Conservation (phyloP, 2,113 vertebrate genomes). For the Argyrosomus japonicus region DNA sequence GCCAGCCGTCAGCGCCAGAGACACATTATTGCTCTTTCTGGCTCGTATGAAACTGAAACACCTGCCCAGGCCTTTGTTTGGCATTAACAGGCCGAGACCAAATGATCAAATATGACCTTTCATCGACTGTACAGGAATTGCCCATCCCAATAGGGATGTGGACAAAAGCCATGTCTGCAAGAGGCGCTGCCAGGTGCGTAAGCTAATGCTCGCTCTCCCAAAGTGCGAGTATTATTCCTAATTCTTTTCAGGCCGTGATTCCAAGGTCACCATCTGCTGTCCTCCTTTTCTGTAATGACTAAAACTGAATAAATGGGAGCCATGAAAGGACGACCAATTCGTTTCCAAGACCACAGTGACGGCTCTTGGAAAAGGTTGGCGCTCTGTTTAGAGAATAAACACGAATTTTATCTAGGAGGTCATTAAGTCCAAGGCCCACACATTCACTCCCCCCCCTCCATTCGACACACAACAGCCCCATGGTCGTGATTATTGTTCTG, state of each 20-base stretch:
- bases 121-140: constrained; percentile 17
- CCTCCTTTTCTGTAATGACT: constrained; percentile 18
- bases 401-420: constrained; percentile 55
- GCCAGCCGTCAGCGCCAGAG: constrained; percentile 31
- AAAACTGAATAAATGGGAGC: constrained; percentile 41
- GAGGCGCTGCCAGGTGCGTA: constrained; percentile 37
- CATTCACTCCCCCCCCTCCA: not conserved
- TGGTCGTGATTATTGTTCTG: constrained; percentile 52
- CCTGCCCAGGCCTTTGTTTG: constrained; percentile 60
- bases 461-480: constrained; percentile 14
- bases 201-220: constrained; percentile 40
- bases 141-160: constrained; percentile 12
- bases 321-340: constrained; percentile 32
- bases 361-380: constrained; percentile 25
- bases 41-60: constrained; percentile 52
- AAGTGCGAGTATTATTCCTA: constrained; percentile 58
- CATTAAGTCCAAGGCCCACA: constrained; percentile 59
- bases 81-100: constrained; percentile 56
- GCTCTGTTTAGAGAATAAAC: constrained; percentile 49
- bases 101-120: constrained; percentile 68
- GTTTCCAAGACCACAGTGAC: constrained; percentile 39
- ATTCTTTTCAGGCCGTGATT: constrained; percentile 51
- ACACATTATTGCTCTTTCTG: constrained; percentile 40
- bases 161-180: constrained; percentile 49
- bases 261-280: constrained; percentile 78